Conservation (phyloP, 2,113 vertebrate species). For the Thalassoma bifasciatum region DNA sequence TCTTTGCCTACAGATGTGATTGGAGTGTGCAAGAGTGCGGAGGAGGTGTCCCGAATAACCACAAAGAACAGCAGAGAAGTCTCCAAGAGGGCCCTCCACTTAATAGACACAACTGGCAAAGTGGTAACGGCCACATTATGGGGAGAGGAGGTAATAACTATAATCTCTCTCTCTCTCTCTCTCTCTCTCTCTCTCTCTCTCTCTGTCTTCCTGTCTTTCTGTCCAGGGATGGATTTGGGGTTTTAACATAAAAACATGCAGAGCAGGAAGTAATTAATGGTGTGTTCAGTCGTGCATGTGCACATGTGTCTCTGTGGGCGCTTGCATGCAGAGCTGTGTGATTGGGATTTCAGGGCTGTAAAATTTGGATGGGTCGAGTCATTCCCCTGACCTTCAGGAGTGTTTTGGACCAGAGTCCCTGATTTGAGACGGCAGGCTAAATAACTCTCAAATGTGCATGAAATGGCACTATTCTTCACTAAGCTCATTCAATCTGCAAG, state of each 20-base stretch:
- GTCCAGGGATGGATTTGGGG: conserved; percentile 30
- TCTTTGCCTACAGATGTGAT: conserved; percentile 86
- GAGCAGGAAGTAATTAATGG: conserved; percentile 35
- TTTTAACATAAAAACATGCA: conserved; percentile 40
- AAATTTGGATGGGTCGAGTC: conserved; percentile 58
- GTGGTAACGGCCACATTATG: conserved; percentile 89
- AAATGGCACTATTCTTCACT: conserved; percentile 70
- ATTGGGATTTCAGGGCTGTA: conserved; percentile 58
- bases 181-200: too few relatives aligned
- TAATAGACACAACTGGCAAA: conserved; percentile 91
- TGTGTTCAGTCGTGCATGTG: conserved; percentile 35
- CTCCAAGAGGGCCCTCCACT: conserved; percentile 87
- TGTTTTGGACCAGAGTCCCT: conserved; percentile 49
- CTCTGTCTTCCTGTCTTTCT: too few relatives aligned
- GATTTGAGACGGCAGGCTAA: conserved; percentile 62
- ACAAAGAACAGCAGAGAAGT: conserved; percentile 89
- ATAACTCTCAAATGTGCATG: conserved; percentile 64
- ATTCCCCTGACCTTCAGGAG: conserved; percentile 62
- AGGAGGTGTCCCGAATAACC: conserved; percentile 86
- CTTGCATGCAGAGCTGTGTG: conserved; percentile 33
- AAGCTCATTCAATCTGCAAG: conserved; percentile 66
- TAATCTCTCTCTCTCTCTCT: too few relatives aligned
- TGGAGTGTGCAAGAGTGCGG: conserved; percentile 91
- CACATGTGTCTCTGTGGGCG: conserved; percentile 7
- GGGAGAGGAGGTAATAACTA: conserved; percentile 88